These are phyloP conservation scores for Excalfactoria chinensis DNA, from an alignment of 2,113 vertebrate genomes.

Conservation along the genomic window DNA sequence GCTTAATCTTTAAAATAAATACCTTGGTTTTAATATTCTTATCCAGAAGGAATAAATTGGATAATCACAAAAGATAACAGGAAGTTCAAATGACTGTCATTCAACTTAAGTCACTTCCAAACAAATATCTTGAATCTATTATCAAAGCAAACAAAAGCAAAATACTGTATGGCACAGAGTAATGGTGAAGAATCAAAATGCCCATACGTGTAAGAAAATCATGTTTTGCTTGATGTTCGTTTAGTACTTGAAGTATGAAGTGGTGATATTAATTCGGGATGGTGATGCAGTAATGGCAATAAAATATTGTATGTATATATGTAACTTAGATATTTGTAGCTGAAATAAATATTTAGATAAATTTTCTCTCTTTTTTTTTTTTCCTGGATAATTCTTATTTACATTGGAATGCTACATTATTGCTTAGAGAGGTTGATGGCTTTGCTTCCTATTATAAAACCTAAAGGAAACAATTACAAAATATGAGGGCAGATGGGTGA, in stretches of 20 bases:
- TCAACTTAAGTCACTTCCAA: background rate
- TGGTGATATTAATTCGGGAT: background rate
- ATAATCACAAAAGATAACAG: conserved; percentile 30
- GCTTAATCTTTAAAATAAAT: conserved; percentile 35
- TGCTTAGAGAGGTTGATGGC: background rate
- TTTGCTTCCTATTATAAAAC: background rate
- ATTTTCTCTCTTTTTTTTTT: background rate
- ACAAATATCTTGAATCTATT: background rate
- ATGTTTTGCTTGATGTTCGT: background rate
- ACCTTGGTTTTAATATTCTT: conserved; percentile 4
- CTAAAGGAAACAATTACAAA: background rate
- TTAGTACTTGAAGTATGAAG: background rate
- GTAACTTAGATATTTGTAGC: background rate
- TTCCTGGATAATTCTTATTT: background rate
- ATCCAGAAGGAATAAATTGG: conserved; percentile 39
- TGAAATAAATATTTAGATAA: background rate
- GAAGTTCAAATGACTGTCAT: background rate
- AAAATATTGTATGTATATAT: background rate
- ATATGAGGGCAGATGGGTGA: background rate
- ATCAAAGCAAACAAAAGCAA: background rate
- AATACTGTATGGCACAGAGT: background rate
- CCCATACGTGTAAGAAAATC: background rate
- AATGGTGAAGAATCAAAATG: background rate
- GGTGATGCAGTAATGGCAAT: background rate
- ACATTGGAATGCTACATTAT: background rate